Evolutionary conservation across 2,797 vertebrate genomes (phyloP), one percentile per base, ranked within the genome.

Genomic region (Schizothorax lantsangensis): DNA sequence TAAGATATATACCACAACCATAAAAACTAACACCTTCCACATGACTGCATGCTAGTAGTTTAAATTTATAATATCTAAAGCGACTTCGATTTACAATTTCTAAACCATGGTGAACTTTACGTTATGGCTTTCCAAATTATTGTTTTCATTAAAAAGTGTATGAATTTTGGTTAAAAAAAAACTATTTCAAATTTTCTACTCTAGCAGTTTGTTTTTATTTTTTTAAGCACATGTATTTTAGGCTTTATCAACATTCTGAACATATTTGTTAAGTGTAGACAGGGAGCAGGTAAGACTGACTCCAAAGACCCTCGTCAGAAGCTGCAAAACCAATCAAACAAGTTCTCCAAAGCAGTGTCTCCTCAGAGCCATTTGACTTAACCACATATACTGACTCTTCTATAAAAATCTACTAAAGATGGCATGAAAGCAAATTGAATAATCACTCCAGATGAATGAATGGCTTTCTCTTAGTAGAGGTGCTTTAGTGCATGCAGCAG

Each of bases 401-500:
- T 71, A 78, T 89, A 91, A 91, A 92, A 91, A 92, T 93, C 91
- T 91, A 89, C 88, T 89, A 90, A 81, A 84, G 47, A 82, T 87
- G 89, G 80, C 87, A 88, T 89, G 88, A 89, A 91, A 88, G 90
- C 86, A 86, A 86, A 91, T 74, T 91, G 91, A 93, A 92, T 92
- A 94, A 94, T 92, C 92, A 91, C 92, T 91, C 85, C 87, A 86
- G 89, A 91, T 91, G 93, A 93, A 94, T 93, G 91, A 94, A 94
- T 91, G 92, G 90, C 83, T 87, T 90, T 92, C 89, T 91, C 93
- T 94, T 92, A 92, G 93, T 90, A 90, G 91, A 83, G 88, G 91
- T 91, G 91, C 93, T 94, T 89, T 57, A 57, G 89, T 91, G 92
- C 93, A 93, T 92, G 92, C 92, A 92, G 93, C 91, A 92, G 91